Evolutionary conservation across 2,113 vertebrate genomes (phyloP).

Genomic region (Caretta caretta): DNA sequence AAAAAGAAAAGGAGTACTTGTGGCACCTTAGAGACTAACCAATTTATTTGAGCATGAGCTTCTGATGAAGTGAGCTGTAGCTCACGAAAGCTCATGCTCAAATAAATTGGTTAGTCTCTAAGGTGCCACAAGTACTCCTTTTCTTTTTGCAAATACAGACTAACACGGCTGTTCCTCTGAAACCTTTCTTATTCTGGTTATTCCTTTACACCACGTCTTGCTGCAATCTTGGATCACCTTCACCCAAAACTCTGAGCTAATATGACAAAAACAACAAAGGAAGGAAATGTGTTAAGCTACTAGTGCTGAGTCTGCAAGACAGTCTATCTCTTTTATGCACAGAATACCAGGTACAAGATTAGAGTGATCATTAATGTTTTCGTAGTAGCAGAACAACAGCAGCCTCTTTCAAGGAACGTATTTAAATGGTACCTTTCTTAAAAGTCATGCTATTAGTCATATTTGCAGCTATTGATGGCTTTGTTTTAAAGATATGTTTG

Average conservation of each 20-base stretch:
- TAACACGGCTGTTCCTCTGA: too few species aligned
- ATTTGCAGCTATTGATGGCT: background rate
- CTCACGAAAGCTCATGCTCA: too few species aligned
- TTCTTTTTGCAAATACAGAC: too few species aligned
- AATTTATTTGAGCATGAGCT: too few species aligned
- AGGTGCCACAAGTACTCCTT: too few species aligned
- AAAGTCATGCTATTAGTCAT: accelerated
- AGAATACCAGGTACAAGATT: background rate
- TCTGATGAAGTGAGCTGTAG: too few species aligned
- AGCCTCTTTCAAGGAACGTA: background rate
- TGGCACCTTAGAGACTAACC: too few species aligned
- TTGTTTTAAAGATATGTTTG: background rate
- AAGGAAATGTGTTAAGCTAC: background rate
- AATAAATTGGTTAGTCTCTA: too few species aligned
- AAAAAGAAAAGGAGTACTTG: too few species aligned
- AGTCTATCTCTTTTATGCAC: background rate
- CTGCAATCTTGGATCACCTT: background rate
- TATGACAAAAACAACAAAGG: background rate
- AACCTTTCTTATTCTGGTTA: background rate
- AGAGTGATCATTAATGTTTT: background rate
- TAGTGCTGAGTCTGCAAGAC: background rate
- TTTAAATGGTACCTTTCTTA: background rate
- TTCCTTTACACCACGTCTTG: background rate
- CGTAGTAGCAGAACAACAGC: background rate
- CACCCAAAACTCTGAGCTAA: background rate